A percentile compares a stretch with the other conserved stretches of the same genome.
Evolutionary conservation across 2,113 vertebrate species (phyloP).

Genomic region (Tauraco erythrolophus): DNA sequence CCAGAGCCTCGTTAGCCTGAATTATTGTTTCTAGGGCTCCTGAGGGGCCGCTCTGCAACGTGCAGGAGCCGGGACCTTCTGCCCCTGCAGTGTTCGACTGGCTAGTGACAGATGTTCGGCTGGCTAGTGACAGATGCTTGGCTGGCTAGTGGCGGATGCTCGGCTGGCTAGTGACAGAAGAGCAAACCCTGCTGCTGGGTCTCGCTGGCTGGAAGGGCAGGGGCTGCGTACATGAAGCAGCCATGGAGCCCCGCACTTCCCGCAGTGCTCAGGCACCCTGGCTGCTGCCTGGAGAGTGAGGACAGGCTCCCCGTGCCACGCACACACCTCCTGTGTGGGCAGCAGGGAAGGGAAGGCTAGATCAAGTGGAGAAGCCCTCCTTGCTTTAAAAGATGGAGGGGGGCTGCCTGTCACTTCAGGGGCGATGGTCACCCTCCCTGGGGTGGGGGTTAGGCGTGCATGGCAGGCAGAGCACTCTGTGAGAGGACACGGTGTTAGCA

Average conservation of each 20-base stretch:
- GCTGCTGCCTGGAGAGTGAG: background rate
- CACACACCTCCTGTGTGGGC: background rate
- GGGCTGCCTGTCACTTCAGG: accelerated
- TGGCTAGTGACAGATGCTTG: background rate
- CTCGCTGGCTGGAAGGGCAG: background rate
- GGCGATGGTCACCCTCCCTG: background rate
- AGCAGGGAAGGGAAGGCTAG: background rate
- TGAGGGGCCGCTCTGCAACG: accelerated
- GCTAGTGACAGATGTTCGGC: background rate
- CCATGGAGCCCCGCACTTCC: background rate
- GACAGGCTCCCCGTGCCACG: accelerated
- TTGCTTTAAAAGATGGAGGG: background rate
- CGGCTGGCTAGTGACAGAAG: background rate
- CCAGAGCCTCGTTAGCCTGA: background rate
- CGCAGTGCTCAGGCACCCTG: accelerated
- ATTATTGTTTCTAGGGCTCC: background rate
- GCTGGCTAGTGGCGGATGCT: background rate
- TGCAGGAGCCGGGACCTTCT: background rate
- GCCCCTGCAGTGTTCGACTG: accelerated
- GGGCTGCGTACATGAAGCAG: background rate
- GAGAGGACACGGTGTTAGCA: constrained; percentile 3
- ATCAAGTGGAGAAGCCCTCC: background rate
- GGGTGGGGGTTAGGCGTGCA: constrained; percentile 35
- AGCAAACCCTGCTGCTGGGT: background rate
- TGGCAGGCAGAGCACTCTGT: constrained; percentile 41